phyloP scores from a whole-genome alignment of 1,140 invertebrate genomes.

The Stegodyphus mimosarum region DNA sequence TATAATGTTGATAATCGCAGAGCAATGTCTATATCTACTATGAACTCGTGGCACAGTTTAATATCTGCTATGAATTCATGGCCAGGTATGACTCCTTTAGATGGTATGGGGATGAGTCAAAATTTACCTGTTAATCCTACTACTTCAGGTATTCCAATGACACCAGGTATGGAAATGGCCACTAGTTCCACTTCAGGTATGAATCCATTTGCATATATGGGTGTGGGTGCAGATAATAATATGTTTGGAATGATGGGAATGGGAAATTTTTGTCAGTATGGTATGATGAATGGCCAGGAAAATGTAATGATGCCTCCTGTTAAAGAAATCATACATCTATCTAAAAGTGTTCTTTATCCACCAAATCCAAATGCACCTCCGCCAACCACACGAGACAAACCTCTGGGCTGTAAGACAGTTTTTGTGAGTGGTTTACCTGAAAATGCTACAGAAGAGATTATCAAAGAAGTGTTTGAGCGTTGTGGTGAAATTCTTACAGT shows the following conservation, averaged over 20 bases:
- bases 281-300: not conserved
- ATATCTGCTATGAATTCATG: not conserved
- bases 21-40: not conserved
- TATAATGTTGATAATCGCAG: not conserved
- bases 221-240: not conserved
- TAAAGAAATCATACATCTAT: constrained; percentile 84
- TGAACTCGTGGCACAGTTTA: not conserved
- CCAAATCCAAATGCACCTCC: constrained; percentile 84
- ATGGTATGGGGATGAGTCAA: not conserved
- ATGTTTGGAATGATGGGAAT: constrained; percentile 3
- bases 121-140: not conserved
- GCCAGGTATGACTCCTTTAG: not conserved
- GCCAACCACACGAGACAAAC: constrained; percentile 82
- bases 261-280: not conserved
- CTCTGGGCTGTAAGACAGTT: constrained; percentile 90
- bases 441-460: constrained; percentile 86
- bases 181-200: not conserved
- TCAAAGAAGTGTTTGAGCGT: constrained; percentile 89
- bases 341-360: constrained; percentile 86
- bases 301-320: constrained; percentile 63
- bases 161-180: not conserved
- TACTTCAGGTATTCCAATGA: not conserved
- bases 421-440: constrained; percentile 95
- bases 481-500: constrained; percentile 92
- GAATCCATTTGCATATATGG: constrained; percentile 13